phyloP scores from a whole-genome alignment of 1,140 invertebrate genomes.

The Diabrotica virgifera region DNA sequence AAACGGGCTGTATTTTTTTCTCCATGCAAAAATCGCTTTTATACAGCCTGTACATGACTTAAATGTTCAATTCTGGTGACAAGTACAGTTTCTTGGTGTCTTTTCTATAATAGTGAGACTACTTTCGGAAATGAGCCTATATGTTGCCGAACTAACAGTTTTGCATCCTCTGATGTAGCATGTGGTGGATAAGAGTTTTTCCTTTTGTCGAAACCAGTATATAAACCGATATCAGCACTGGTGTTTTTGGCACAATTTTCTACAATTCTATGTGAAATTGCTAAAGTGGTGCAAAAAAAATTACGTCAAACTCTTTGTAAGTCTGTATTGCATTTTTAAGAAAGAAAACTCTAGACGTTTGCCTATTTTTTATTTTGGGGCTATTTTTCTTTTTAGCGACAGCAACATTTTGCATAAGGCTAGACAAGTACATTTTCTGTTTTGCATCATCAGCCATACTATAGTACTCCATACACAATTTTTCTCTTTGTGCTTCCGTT shows the following conservation, averaged over 20 bases:
- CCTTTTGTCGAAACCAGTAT: too few relatives aligned
- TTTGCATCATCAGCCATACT: constrained; percentile 5
- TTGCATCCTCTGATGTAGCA: too few relatives aligned
- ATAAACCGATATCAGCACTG: too few relatives aligned
- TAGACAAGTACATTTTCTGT: constrained; percentile 2
- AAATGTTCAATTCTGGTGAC: constrained; percentile 5
- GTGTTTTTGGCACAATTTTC: too few relatives aligned
- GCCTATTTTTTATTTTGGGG: not conserved
- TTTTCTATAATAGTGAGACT: not conserved
- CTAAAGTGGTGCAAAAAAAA: too few relatives aligned
- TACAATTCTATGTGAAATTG: too few relatives aligned
- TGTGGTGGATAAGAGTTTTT: too few relatives aligned
- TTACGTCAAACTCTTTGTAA: too few relatives aligned
- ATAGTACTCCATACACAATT: not conserved
- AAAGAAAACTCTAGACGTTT: not conserved
- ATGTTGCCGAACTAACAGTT: too few relatives aligned
- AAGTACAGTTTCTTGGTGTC: constrained; percentile 5
- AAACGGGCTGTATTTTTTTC: not conserved
- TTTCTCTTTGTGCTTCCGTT: not conserved
- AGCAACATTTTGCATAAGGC: not conserved
- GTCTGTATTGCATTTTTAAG: not conserved
- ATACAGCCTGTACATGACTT: constrained; percentile 8
- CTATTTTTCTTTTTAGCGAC: not conserved
- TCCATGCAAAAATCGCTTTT: constrained; percentile 4
- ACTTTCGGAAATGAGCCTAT: too few relatives aligned